Evolutionary conservation across 2,113 vertebrate species (phyloP).

Genomic region (Polypterus senegalus): DNA sequence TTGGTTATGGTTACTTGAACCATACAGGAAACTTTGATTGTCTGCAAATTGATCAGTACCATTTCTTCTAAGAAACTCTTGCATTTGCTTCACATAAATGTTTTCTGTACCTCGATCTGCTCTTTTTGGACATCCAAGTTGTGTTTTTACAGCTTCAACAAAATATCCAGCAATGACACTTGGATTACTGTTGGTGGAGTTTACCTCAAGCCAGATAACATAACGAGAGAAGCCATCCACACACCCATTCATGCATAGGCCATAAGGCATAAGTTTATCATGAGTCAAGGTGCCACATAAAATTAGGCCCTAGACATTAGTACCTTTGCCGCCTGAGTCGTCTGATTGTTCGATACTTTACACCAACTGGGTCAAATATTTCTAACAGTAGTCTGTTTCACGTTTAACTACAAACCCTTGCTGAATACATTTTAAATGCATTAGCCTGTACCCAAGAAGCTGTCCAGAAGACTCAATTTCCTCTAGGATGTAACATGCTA

Average conservation of each 20-base stretch:
- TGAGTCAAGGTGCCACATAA: background rate
- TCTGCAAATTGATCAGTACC: no score
- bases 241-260: no score
- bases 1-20: no score
- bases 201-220: background rate
- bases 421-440: conserved; percentile 1
- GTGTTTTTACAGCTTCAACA: background rate
- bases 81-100: background rate
- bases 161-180: background rate
- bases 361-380: background rate
- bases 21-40: no score
- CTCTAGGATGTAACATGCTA: no score
- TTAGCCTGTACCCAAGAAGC: no score
- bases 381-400: background rate
- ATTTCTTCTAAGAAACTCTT: no score
- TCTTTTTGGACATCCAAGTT: background rate
- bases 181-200: background rate
- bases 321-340: background rate
- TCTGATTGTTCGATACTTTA: background rate
- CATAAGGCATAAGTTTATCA: no score
- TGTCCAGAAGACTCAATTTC: no score
- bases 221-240: no score
- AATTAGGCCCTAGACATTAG: no score
- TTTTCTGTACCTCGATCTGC: background rate
- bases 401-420: no score